Conservation (phyloP, 1,140 invertebrate species). For the Drosophila sp. region DNA sequence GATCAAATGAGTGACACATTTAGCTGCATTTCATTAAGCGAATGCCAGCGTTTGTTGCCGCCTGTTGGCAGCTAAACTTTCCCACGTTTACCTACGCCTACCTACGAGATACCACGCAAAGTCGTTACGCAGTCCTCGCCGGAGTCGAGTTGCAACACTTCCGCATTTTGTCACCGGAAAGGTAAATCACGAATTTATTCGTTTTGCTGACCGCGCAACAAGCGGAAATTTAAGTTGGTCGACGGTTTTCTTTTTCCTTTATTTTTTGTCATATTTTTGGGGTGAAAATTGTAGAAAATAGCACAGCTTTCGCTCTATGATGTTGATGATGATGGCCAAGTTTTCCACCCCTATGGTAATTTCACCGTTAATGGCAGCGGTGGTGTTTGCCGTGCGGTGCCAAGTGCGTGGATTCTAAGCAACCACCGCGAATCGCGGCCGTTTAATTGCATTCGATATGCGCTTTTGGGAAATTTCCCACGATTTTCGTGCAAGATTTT, state of each 20-base stretch:
- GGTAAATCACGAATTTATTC: conserved; percentile 73
- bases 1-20: conserved; percentile 62
- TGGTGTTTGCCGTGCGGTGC: conserved; percentile 31
- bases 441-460: conserved; percentile 82
- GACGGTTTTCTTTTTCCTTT: conserved; percentile 1
- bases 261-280: conserved; percentile 53
- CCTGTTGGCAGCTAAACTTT: conserved; percentile 62
- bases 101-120: conserved; percentile 61
- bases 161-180: conserved; percentile 80
- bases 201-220: conserved; percentile 72
- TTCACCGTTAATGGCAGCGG: conserved; percentile 14
- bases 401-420: conserved; percentile 47
- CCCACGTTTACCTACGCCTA: conserved; percentile 64
- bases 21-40: conserved; percentile 74
- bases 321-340: conserved; percentile 19
- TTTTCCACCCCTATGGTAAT: conserved; percentile 56
- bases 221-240: conserved; percentile 61
- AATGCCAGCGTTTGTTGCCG: conserved; percentile 59
- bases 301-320: conserved; percentile 54
- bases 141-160: conserved; percentile 68
- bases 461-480: conserved; percentile 80
- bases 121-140: conserved; percentile 52
- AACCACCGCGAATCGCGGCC: conserved; percentile 66
- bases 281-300: conserved; percentile 71
- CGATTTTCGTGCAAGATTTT: conserved; percentile 76